A percentile compares a stretch with the other conserved stretches of the same genome.
These are phyloP conservation scores for Bufo bufo DNA, from an alignment of 2,113 vertebrate species.

Conservation along the genomic window DNA sequence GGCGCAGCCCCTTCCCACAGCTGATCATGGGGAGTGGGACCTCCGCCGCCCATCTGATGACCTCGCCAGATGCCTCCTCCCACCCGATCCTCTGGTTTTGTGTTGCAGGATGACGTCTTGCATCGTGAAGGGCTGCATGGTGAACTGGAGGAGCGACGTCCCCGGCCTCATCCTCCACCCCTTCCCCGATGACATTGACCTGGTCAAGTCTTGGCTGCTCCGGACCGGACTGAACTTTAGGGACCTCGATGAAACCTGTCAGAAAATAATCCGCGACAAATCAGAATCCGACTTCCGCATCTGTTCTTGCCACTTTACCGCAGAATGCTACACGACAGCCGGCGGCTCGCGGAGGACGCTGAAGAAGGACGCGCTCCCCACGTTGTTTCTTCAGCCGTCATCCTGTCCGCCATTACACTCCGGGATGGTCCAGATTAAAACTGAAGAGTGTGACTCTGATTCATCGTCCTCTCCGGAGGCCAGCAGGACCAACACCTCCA, in stretches of 20 bases:
- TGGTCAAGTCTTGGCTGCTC: constrained; percentile 3
- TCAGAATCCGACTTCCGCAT: not conserved
- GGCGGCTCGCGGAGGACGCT: not conserved
- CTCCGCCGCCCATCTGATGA: too few species aligned
- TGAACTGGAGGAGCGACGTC: not conserved
- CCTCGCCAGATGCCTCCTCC: too few species aligned
- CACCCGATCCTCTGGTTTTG: too few species aligned
- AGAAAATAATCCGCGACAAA: not conserved
- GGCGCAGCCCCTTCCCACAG: too few species aligned
- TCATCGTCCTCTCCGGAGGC: not conserved
- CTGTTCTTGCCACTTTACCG: constrained; percentile 23
- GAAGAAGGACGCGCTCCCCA: not conserved
- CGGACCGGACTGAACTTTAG: constrained; percentile 8
- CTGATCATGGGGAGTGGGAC: too few species aligned
- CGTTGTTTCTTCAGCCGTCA: not conserved
- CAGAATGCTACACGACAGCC: not conserved
- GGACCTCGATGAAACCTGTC: not conserved
- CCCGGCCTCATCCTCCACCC: not conserved
- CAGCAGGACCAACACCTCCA: not conserved
- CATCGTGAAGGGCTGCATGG: not conserved
- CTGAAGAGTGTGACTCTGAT: not conserved
- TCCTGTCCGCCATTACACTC: not conserved
- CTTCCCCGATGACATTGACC: not conserved
- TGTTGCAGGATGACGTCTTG: constrained; percentile 3
- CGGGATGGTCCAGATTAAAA: not conserved